These are phyloP conservation scores for Baronia brevicornis DNA, from an alignment of 2,888 invertebrate genomes.

Conservation along the genomic window DNA sequence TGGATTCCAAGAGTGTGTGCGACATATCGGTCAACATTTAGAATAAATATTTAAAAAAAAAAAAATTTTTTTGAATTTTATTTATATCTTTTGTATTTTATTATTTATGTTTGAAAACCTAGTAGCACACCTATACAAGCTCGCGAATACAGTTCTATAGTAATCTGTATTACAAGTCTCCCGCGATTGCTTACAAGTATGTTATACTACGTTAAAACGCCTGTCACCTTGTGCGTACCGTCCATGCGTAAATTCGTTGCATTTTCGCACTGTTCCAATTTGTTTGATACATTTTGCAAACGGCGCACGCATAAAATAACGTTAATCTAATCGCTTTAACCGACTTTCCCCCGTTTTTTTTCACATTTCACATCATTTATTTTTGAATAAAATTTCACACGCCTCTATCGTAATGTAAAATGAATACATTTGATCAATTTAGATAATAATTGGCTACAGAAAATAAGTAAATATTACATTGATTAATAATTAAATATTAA, in stretches of 20 bases:
- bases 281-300: conserved; percentile 23
- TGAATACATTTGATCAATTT: conserved; percentile 4
- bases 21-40: too few species aligned
- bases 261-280: conserved; percentile 44
- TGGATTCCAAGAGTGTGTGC: too few species aligned
- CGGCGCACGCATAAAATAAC: conserved; percentile 20
- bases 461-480: too few species aligned
- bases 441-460: not conserved
- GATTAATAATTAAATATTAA: too few species aligned
- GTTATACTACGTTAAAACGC: conserved; percentile 16
- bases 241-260: conserved; percentile 30
- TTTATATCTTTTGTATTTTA: too few species aligned
- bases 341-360: conserved; percentile 15
- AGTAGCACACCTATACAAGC: too few species aligned
- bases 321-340: conserved; percentile 16
- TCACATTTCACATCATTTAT: conserved; percentile 14
- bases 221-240: conserved; percentile 18
- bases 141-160: too few species aligned
- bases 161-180: too few species aligned
- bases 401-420: conserved; percentile 7
- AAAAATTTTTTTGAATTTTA: too few species aligned
- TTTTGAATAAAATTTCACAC: conserved; percentile 10
- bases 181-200: conserved; percentile 5
- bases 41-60: too few species aligned
- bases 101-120: too few species aligned